Evolutionary conservation across 2,113 vertebrate genomes (phyloP).

Genomic region (Pollachius pollachius): DNA sequence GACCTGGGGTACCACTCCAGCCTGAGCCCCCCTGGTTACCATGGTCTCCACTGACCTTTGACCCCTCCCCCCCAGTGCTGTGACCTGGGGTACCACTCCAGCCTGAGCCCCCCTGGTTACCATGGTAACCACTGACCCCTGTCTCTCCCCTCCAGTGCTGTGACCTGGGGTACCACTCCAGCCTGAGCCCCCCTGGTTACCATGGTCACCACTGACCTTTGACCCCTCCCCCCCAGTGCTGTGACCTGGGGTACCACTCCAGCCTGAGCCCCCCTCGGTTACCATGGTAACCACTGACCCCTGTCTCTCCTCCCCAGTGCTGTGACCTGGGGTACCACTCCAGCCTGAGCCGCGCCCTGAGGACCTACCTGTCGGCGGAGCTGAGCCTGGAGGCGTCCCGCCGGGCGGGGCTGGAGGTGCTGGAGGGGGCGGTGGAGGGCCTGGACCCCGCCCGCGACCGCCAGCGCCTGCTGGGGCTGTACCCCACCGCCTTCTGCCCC

Average conservation of each 20-base stretch:
- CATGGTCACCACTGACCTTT: too few species aligned
- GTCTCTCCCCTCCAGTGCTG: constrained; percentile 81
- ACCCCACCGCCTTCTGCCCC: constrained; percentile 92
- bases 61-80: constrained; percentile 82
- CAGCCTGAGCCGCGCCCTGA: constrained; percentile 92
- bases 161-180: constrained; percentile 97
- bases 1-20: constrained; percentile 98
- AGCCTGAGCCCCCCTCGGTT: constrained; percentile 95
- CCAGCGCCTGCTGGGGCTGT: constrained; percentile 97
- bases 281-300: too few species aligned
- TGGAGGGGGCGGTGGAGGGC: constrained; percentile 96
- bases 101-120: constrained; percentile 78
- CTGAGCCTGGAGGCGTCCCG: constrained; percentile 96
- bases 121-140: background rate
- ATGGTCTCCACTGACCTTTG: too few species aligned
- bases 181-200: too few species aligned
- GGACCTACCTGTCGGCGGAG: constrained; percentile 96
- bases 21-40: too few species aligned
- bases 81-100: constrained; percentile 97
- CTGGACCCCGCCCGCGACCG: constrained; percentile 93
- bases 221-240: constrained; percentile 80
- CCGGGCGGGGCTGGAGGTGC: constrained; percentile 93
- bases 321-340: constrained; percentile 98
- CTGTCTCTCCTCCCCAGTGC: constrained; percentile 80
- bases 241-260: constrained; percentile 96